Evolutionary conservation across 2,797 vertebrate species (phyloP).

Genomic region (Brachyrhaphis roseni): DNA sequence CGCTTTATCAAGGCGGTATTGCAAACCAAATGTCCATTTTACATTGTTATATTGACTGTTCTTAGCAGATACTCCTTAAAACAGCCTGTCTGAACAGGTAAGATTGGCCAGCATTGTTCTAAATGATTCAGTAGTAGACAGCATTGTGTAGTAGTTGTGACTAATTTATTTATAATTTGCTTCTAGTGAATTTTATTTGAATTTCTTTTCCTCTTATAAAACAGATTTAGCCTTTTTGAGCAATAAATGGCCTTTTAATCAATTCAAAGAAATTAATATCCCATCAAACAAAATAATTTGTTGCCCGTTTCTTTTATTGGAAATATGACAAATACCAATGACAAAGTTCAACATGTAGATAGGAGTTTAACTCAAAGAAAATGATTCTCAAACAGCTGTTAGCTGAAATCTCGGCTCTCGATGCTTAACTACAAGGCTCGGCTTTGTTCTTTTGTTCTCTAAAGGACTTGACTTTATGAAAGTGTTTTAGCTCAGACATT

Average conservation of each 20-base stretch:
- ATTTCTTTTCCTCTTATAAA: neutral
- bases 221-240: neutral
- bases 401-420: neutral
- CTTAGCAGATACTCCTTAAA: neutral
- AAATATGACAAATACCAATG: neutral
- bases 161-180: neutral
- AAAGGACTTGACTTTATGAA: neutral
- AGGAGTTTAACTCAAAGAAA: neutral
- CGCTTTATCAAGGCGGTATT: neutral
- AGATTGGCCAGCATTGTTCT: neutral
- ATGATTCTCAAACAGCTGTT: neutral
- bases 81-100: neutral
- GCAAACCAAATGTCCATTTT: neutral
- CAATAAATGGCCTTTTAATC: neutral
- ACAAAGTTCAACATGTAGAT: neutral
- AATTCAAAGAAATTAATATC: neutral
- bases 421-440: neutral
- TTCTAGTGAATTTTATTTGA: neutral
- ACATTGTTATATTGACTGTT: neutral
- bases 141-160: neutral
- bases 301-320: neutral
- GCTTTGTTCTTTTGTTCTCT: neutral
- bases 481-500: neutral
- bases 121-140: neutral
- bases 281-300: neutral